These are phyloP conservation scores for Nothura maculosa DNA, from an alignment of 2,797 vertebrate genomes.

Conservation along the genomic window DNA sequence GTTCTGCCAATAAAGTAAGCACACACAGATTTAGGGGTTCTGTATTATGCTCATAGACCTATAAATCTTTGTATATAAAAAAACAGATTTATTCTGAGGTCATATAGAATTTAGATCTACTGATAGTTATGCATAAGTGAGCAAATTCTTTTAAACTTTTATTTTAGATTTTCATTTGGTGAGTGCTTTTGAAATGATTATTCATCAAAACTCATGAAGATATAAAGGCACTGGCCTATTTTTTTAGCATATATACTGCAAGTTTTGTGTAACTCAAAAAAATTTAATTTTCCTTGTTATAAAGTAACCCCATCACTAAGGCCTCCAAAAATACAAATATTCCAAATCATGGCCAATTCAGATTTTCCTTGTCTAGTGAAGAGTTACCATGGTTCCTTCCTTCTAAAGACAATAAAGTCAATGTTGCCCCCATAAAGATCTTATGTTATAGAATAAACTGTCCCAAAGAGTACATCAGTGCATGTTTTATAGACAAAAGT, in stretches of 20 bases:
- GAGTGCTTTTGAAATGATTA: background rate
- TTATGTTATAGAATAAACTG: background rate
- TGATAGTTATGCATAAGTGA: slow-evolving; percentile 5
- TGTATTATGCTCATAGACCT: background rate
- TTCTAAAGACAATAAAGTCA: background rate
- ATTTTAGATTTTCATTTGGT: background rate
- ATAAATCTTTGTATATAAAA: background rate
- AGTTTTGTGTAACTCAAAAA: background rate
- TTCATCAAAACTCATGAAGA: background rate
- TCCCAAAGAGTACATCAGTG: background rate
- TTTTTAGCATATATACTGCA: background rate
- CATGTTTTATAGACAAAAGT: background rate
- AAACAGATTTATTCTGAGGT: background rate
- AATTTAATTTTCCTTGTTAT: background rate
- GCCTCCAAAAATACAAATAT: background rate
- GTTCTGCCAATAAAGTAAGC: slow-evolving; percentile 23
- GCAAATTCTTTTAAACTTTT: background rate
- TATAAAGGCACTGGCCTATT: background rate
- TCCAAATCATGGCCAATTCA: background rate
- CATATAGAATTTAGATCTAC: background rate
- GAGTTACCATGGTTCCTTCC: background rate
- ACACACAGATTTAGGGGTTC: background rate
- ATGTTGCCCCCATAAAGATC: background rate
- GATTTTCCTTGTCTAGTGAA: slow-evolving; percentile 1
- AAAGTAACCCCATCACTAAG: background rate